A percentile compares a stretch with the other conserved stretches of the same genome.
Evolutionary conservation across 2,113 vertebrate genomes (phyloP).

Genomic region (Xerus inauris): DNA sequence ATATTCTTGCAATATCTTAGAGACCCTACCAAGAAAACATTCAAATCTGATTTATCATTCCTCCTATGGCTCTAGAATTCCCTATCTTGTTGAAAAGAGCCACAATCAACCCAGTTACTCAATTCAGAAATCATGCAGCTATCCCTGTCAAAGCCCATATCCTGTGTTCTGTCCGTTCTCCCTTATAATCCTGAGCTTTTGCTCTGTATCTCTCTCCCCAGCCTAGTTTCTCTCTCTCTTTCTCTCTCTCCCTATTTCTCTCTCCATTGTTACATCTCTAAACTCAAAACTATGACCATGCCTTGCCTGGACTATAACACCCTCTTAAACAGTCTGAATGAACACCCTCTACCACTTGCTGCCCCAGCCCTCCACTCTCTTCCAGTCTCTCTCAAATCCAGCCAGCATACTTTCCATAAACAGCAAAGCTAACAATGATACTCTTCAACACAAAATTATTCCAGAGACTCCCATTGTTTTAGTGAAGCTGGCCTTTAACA

Average conservation of each 20-base stretch:
- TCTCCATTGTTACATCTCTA: neutral
- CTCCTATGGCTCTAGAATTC: neutral
- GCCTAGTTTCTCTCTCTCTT: accelerated
- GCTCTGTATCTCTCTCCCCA: neutral
- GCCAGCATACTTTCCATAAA: neutral
- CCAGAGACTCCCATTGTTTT: neutral
- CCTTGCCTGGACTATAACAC: neutral
- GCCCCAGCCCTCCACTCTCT: neutral
- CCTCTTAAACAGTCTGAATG: neutral
- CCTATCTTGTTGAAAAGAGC: neutral
- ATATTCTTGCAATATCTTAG: neutral
- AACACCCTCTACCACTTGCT: neutral
- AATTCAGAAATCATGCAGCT: neutral
- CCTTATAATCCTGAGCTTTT: neutral
- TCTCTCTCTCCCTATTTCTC: accelerated
- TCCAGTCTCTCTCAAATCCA: neutral
- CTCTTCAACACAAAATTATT: neutral
- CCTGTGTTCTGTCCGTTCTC: neutral
- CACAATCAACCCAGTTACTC: neutral
- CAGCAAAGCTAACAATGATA: neutral
- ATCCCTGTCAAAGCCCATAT: neutral
- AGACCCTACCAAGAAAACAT: slow-evolving; percentile 17
- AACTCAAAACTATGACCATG: neutral
- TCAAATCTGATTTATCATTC: neutral
- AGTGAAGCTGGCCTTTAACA: neutral